Conservation (phyloP, 2,888 invertebrate genomes). For the Dicycla oo region DNA sequence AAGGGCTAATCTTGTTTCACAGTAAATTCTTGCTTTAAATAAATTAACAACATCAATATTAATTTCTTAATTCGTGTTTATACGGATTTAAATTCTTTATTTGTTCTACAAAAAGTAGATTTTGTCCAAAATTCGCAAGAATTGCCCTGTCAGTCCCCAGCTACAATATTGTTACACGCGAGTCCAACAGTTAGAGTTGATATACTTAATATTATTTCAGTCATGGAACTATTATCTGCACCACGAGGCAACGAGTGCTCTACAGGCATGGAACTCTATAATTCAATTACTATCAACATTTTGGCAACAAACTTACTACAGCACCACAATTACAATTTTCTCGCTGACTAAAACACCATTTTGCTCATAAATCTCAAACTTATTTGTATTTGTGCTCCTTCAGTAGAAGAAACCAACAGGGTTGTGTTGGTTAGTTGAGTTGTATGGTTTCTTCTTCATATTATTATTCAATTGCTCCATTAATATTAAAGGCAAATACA, state of each 20-base stretch:
- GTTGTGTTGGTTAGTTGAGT: too few species aligned
- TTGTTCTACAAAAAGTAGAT: constrained; percentile 35
- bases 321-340: not conserved
- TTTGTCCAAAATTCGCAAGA: constrained; percentile 30
- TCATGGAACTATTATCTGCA: constrained; percentile 70
- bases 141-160: constrained; percentile 51
- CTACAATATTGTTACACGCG: constrained; percentile 69
- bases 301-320: constrained; percentile 9
- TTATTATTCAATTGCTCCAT: constrained; percentile 4
- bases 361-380: not conserved
- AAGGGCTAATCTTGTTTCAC: constrained; percentile 38
- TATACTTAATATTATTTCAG: constrained; percentile 72
- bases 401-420: not conserved
- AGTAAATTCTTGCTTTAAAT: constrained; percentile 31
- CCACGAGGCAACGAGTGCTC: constrained; percentile 68
- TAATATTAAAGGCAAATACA: not conserved
- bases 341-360: constrained; percentile 4
- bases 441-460: constrained; percentile 3
- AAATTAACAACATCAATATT: constrained; percentile 42
- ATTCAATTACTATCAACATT: constrained; percentile 59
- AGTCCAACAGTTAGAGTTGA: constrained; percentile 67
- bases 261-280: constrained; percentile 49
- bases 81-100: constrained; percentile 35
- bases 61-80: constrained; percentile 29
- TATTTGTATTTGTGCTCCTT: not conserved